Conservation (phyloP, 2,888 invertebrate genomes). For the Dastarcus helophoroides region DNA sequence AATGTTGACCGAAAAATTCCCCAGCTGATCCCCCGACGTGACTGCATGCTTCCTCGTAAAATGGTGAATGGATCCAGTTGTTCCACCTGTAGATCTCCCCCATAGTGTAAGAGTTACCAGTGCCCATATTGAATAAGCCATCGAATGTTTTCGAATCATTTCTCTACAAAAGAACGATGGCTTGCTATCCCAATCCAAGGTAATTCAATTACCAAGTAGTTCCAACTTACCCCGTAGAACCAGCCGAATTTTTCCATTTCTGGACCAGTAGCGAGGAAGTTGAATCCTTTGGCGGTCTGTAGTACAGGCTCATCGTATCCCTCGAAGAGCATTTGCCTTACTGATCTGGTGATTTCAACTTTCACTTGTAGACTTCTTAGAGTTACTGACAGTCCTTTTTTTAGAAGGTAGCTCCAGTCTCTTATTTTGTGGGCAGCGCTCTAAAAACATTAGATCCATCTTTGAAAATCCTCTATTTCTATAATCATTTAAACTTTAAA, state of each 20-base stretch:
- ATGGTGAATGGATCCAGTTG: slow-evolving; percentile 43
- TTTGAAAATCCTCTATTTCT: no score
- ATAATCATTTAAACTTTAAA: no score
- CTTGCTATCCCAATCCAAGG: background rate
- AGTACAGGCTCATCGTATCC: slow-evolving; percentile 70
- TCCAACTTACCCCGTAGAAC: slow-evolving; percentile 61
- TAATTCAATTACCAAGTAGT: no score
- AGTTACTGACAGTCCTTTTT: slow-evolving; percentile 48
- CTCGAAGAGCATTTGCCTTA: slow-evolving; percentile 61
- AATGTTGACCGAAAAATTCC: slow-evolving; percentile 63
- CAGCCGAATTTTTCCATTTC: slow-evolving; percentile 73
- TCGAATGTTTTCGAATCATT: slow-evolving; percentile 64
- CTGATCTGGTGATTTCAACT: slow-evolving; percentile 49
- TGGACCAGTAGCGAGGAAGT: slow-evolving; percentile 39
- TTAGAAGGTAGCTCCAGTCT: slow-evolving; percentile 45
- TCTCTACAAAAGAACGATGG: slow-evolving; percentile 41
- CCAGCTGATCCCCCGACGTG: slow-evolving; percentile 62
- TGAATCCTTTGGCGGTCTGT: slow-evolving; percentile 49
- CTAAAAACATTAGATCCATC: no score
- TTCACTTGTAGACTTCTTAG: slow-evolving; percentile 44
- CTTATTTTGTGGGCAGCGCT: slow-evolving; percentile 48
- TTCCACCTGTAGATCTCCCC: slow-evolving; percentile 68
- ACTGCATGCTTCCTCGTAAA: slow-evolving; percentile 45
- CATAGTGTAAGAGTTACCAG: slow-evolving; percentile 55
- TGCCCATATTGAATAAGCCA: slow-evolving; percentile 65